Evolutionary conservation across 2,888 invertebrate species (phyloP).

Genomic region (Eristalis arbustorum): DNA sequence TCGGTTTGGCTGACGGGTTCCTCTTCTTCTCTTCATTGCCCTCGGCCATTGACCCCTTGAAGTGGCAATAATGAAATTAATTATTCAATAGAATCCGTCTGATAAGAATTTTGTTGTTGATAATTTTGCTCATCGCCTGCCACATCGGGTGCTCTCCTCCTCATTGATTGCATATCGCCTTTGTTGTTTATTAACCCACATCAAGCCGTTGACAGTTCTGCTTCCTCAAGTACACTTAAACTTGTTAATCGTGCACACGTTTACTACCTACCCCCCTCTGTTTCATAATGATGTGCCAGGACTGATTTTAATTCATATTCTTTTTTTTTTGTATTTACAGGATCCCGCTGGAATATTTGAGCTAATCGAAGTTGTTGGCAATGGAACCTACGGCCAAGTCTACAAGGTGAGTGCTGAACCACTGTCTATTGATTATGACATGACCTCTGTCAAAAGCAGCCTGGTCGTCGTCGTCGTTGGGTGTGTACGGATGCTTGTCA

Average conservation of each 20-base stretch:
- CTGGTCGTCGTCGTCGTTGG: background rate
- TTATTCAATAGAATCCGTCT: conserved; percentile 71
- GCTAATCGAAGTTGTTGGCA: conserved; percentile 99
- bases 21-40: conserved; percentile 52
- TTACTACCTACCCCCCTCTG: background rate
- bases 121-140: conserved; percentile 1
- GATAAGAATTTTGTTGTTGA: conserved; percentile 64
- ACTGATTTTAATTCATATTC: conserved; percentile 28
- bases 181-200: conserved; percentile 55
- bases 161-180: conserved; percentile 1
- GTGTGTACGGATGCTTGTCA: background rate
- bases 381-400: conserved; percentile 99
- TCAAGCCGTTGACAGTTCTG: conserved; percentile 40
- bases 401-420: conserved; percentile 90
- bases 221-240: conserved; percentile 57
- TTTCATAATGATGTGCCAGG: background rate
- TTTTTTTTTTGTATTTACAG: conserved; percentile 83
- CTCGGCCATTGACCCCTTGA: conserved; percentile 66
- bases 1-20: conserved; percentile 6
- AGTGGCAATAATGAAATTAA: conserved; percentile 71
- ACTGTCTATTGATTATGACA: conserved; percentile 20
- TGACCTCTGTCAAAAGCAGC: background rate
- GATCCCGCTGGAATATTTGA: conserved; percentile 99
- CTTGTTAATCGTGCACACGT: conserved; percentile 49
- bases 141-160: background rate